Base-by-base conservation (phyloP, 2,797 vertebrate genomes). In the Lacerta agilis region DNA sequence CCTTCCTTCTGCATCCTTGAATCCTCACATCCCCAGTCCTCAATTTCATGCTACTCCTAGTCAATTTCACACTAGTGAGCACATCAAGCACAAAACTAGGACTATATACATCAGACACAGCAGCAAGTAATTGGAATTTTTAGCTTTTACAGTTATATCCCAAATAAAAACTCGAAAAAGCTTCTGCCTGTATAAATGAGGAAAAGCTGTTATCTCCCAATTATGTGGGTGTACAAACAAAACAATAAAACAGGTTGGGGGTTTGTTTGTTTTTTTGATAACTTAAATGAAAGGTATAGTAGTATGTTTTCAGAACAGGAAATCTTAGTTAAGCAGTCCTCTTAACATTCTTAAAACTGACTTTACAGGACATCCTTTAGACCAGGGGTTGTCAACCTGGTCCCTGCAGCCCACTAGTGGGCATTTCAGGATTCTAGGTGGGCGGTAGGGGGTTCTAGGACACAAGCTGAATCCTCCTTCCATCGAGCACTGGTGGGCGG, bases 21-120 rank as follows among this genome's bases (percentile, higher is more conserved):
- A 73, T 15, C 27, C 76, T 92, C 5, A 77, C 79, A 78, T 79
- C 91, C 43, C 36, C 3, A 3, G 76, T 15, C 8, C 90, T 64
- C n/a, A 55, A 2, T 83, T 90, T 93, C 55, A 77, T 83, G 88
- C 82, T 88, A 18, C 17, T 91, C 38, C 77, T 87, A 41, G 64
- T 73, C 33, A 76, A 77, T 61, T 81, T 90, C 43, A 86, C 10
- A 73, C 4, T 36, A 36, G 29, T 77, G 80, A 89, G 17, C 6
- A 61, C 43, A 88, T 49, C 88, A 91, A 78, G 67, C 25, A 90
- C 80, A 72, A 89, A 90, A 23, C 10, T 20, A 9, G 69, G 72
- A 33, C 82, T 83, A 67, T 20, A 73, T 13, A 41, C 72, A 18
- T 86, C 75, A 82, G 38, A 9, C 15, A 86, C 76, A 18, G n/a